Base-by-base conservation (phyloP, 2,113 vertebrate species). In the Litocranius walleri region DNA sequence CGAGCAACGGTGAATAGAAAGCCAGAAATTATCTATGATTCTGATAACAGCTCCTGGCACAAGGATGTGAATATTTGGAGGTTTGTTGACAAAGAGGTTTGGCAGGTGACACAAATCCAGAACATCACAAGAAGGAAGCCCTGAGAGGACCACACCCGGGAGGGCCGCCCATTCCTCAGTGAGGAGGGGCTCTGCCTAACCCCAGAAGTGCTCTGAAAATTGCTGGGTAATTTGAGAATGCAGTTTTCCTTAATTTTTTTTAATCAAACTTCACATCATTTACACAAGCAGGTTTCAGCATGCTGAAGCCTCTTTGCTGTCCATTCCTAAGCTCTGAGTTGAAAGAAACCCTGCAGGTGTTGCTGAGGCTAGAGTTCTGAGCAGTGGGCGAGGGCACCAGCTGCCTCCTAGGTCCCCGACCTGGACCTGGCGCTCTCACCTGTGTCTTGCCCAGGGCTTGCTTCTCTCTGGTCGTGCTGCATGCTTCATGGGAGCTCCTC, bases 331-430 rank as follows among this genome's bases (percentile, higher is more conserved):
- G 52, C 54, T 54, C 83, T 48, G 82, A 77, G 61, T 57, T 54
- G 25, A 33, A 67, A 40, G 40, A 91, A 54, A n/a, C 3, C 6
- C 43, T 61, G 56, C 0, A 29, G 23, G 7, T n/a, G 71, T 91
- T 16, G 7, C 91, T 61, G 10, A 40, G 25, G 40, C 21, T 48
- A 10, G 90, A 80, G 62, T 82, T 16, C 48, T 90, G 30, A 48
- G 33, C 17, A 30, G 10, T 3, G 3, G 29, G 27, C 7, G 50
- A 54, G 30, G 3, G 2, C 59, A 56, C 56, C 0, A 14, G 84
- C 45, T 12, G 1, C 12, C 36, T 14, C 5, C 56, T 10, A 33
- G 74, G 27, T 5, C 43, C 5, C 2, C 3, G 5, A 7, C 12
- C 30, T 5, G 36, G 21, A 27, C 11, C 45, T 4, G 14, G 16